phyloP scores from a whole-genome alignment of 2,797 vertebrate species.

The Thripadectes ignobilis region DNA sequence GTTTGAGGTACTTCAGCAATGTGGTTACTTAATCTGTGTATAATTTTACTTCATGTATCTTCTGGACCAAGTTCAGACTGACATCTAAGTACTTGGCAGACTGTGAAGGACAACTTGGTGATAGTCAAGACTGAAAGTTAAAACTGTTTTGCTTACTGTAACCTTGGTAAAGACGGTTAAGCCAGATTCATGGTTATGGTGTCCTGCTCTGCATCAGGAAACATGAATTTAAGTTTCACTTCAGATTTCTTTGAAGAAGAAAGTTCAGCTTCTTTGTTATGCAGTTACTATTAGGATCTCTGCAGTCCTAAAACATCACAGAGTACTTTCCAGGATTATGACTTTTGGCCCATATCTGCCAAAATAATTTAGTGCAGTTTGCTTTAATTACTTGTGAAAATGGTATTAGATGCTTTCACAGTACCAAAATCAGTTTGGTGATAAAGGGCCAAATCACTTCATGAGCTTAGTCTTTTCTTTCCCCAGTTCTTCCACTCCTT shows the following conservation, averaged over 20 bases:
- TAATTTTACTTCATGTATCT: neutral
- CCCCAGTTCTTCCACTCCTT: neutral
- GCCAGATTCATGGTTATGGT: neutral
- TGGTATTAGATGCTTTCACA: neutral
- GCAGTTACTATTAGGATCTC: neutral
- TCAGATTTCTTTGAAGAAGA: neutral
- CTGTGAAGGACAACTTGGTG: neutral
- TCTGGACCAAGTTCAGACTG: neutral
- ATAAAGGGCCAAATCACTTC: neutral
- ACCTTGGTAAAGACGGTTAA: neutral
- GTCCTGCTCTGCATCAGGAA: neutral
- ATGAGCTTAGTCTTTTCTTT: neutral
- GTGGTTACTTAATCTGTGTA: neutral
- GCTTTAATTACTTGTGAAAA: neutral
- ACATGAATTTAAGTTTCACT: neutral
- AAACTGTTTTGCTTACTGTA: neutral
- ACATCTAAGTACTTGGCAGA: neutral
- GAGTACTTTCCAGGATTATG: neutral
- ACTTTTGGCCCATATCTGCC: neutral
- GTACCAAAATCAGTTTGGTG: neutral
- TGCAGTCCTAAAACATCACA: neutral
- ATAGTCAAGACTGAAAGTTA: neutral
- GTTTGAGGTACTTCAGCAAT: neutral
- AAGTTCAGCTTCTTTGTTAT: neutral
- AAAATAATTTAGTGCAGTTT: neutral